phyloP scores from a whole-genome alignment of 2,113 vertebrate genomes.

The Megaptera novaeangliae region DNA sequence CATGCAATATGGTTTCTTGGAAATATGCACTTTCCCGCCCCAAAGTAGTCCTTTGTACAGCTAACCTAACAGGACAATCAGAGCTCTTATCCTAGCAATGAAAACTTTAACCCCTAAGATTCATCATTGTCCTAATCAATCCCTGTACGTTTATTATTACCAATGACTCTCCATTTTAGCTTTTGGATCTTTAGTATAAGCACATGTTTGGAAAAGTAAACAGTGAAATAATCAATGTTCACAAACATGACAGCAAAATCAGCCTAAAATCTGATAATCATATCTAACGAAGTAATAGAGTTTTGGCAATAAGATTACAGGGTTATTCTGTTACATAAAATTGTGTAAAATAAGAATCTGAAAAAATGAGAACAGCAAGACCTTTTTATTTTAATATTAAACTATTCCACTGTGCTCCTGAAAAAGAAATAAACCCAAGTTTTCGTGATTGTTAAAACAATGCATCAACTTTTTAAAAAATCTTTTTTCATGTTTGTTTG shows the following conservation, averaged over 20 bases:
- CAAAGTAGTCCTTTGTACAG: not conserved
- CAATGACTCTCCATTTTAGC: not conserved
- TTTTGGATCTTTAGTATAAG: not conserved
- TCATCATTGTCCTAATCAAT: not conserved
- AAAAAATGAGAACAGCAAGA: not conserved
- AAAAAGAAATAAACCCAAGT: not conserved
- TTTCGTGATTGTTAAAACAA: constrained; percentile 4
- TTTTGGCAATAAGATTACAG: not conserved
- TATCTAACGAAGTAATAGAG: not conserved
- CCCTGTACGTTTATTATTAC: not conserved
- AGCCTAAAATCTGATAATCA: not conserved
- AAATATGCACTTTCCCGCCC: constrained; percentile 19
- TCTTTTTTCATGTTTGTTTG: not conserved
- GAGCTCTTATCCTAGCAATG: not conserved
- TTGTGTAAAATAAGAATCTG: not conserved
- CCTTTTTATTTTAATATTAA: not conserved
- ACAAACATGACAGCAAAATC: not conserved
- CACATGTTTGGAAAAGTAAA: constrained; percentile 16
- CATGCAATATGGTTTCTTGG: constrained; percentile 55
- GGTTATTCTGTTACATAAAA: constrained; percentile 3
- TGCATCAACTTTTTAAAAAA: not conserved
- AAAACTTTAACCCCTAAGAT: not conserved
- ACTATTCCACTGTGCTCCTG: not conserved
- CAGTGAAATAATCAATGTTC: not conserved
- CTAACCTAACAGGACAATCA: not conserved